Conservation (phyloP, 1,140 invertebrate genomes). For the Drosophila lowei region DNA sequence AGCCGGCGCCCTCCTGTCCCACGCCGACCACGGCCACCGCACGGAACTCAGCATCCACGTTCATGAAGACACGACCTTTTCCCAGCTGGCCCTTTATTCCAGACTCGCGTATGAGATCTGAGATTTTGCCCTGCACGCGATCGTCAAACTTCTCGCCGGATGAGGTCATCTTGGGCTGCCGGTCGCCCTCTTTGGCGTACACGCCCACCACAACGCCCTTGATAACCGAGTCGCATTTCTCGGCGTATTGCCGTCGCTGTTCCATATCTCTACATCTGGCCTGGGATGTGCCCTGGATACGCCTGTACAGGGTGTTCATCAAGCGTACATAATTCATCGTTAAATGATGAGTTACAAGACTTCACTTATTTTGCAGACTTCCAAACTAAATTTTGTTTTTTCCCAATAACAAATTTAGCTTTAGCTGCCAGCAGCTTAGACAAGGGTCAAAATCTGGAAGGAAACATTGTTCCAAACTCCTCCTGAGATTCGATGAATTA, state of each 20-base stretch:
- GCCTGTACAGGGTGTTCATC: conserved; percentile 19
- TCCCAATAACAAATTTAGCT: too few relatives aligned
- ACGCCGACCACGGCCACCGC: conserved; percentile 88
- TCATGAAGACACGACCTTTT: conserved; percentile 86
- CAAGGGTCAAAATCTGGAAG: too few relatives aligned
- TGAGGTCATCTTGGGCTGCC: conserved; percentile 71
- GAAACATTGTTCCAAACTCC: too few relatives aligned
- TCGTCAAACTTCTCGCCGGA: conserved; percentile 83
- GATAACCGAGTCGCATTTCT: conserved; percentile 39
- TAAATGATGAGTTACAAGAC: not conserved
- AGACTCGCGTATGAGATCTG: conserved; percentile 71
- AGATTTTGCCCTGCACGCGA: conserved; percentile 75
- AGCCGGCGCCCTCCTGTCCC: conserved; percentile 86
- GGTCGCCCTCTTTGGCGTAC: conserved; percentile 79
- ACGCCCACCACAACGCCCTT: conserved; percentile 83
- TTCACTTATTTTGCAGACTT: not conserved
- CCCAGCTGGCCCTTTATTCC: conserved; percentile 83
- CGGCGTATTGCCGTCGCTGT: conserved; percentile 1
- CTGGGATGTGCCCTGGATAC: not conserved
- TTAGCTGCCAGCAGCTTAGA: too few relatives aligned
- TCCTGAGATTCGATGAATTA: too few relatives aligned
- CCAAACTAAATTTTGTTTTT: too few relatives aligned
- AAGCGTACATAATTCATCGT: conserved; percentile 21
- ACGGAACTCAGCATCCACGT: conserved; percentile 86
- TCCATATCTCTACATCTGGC: not conserved